A percentile compares a stretch with the other conserved stretches of the same genome.
Evolutionary conservation across 2,113 vertebrate species (phyloP).

Genomic region (Poeciliopsis retropinna): DNA sequence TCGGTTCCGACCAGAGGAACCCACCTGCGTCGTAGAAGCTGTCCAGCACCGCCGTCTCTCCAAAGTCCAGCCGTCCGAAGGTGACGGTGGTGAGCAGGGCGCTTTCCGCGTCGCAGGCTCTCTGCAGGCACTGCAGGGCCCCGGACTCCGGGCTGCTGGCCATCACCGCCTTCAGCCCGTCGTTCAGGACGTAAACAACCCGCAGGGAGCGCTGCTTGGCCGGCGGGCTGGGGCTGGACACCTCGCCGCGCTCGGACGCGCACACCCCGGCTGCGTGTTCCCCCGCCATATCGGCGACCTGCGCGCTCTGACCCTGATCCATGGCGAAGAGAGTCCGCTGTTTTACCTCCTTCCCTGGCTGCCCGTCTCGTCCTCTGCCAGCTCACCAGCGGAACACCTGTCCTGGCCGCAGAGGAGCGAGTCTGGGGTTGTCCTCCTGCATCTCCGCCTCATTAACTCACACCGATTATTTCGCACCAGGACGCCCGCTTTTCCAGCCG

Average conservation of each 20-base stretch:
- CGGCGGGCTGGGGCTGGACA: slow-evolving; percentile 64
- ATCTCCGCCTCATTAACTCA: slow-evolving; percentile 75
- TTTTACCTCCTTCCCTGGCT: slow-evolving; percentile 30
- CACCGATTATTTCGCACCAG: slow-evolving; percentile 75
- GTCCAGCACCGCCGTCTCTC: slow-evolving; percentile 89
- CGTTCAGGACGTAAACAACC: slow-evolving; percentile 86
- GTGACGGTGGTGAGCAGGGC: slow-evolving; percentile 86
- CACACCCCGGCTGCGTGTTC: slow-evolving; percentile 66
- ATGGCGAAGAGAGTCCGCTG: slow-evolving; percentile 47
- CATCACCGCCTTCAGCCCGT: slow-evolving; percentile 79
- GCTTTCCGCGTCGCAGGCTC: slow-evolving; percentile 88
- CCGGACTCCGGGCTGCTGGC: slow-evolving; percentile 87
- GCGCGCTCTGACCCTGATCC: slow-evolving; percentile 73
- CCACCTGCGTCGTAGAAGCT: slow-evolving; percentile 93
- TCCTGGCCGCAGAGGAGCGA: slow-evolving; percentile 38
- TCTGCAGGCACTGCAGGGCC: slow-evolving; percentile 85
- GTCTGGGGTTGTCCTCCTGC: slow-evolving; percentile 56
- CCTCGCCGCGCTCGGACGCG: slow-evolving; percentile 48
- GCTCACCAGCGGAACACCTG: slow-evolving; percentile 59
- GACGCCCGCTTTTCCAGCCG: slow-evolving; percentile 36
- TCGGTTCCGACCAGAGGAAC: not conserved
- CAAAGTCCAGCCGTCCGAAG: slow-evolving; percentile 90
- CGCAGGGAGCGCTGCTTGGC: slow-evolving; percentile 82
- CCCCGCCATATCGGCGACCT: slow-evolving; percentile 69
- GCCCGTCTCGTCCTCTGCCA: slow-evolving; percentile 30